phyloP scores from a whole-genome alignment of 2,888 invertebrate genomes.

The Brachylomia viminalis region DNA sequence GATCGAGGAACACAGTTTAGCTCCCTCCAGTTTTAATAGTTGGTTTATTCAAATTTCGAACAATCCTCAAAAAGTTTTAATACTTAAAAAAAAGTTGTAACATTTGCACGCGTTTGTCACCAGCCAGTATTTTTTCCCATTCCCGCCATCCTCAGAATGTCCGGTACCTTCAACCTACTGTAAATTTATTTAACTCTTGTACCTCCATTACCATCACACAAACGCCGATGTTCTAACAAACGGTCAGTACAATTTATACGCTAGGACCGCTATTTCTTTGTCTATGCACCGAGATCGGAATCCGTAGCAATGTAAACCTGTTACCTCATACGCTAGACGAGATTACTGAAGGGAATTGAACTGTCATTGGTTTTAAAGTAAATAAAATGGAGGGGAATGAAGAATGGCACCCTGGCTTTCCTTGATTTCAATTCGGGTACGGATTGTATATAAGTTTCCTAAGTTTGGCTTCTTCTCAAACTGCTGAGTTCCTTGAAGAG shows the following conservation, averaged over 20 bases:
- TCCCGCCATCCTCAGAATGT: background rate
- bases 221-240: slow-evolving; percentile 27
- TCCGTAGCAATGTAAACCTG: slow-evolving; percentile 64
- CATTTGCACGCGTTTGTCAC: no score
- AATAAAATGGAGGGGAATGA: background rate
- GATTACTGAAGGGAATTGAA: slow-evolving; percentile 47
- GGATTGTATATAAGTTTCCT: no score
- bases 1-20: no score
- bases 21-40: no score
- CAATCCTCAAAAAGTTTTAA: no score
- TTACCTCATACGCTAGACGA: slow-evolving; percentile 47
- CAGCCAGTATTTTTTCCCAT: background rate
- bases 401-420: background rate
- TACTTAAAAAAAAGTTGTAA: no score
- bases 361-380: slow-evolving; percentile 33
- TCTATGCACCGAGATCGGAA: slow-evolving; percentile 55
- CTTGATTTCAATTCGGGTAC: background rate
- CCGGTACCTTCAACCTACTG: no score
- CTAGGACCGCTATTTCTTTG: slow-evolving; percentile 49
- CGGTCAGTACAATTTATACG: slow-evolving; percentile 36
- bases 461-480: no score
- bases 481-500: no score
- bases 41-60: no score
- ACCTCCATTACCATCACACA: slow-evolving; percentile 13
- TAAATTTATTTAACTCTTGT: background rate